A percentile compares a stretch with the other conserved stretches of the same genome.
phyloP scores from a whole-genome alignment of 2,888 invertebrate species.

The Drosophila lacicola region DNA sequence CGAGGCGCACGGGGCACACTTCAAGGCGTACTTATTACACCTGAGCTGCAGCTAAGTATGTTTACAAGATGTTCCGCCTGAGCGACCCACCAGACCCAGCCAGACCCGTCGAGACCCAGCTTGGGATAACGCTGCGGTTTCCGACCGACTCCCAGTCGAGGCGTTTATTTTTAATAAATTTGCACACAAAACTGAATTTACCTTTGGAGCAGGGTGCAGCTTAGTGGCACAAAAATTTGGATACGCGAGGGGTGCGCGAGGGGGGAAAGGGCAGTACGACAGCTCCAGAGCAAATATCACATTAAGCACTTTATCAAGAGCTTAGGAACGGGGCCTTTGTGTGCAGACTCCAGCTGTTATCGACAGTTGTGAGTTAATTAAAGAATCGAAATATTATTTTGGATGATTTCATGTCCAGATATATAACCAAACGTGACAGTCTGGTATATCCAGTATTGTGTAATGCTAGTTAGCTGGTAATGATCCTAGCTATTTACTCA shows the following conservation, averaged over 20 bases:
- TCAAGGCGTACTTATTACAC: slow-evolving; percentile 76
- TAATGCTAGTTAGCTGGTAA: neutral
- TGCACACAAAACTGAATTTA: slow-evolving; percentile 45
- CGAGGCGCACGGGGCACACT: slow-evolving; percentile 50
- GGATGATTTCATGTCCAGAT: neutral
- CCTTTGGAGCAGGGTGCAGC: neutral
- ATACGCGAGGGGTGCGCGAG: neutral
- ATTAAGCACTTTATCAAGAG: slow-evolving; percentile 10
- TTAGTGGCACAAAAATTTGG: slow-evolving; percentile 1
- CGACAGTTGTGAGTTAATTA: neutral
- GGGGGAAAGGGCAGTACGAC: neutral
- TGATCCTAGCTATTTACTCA: no score
- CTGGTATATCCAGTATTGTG: no score
- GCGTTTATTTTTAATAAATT: slow-evolving; percentile 75
- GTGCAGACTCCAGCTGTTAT: neutral
- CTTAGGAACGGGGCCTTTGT: neutral
- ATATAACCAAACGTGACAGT: no score
- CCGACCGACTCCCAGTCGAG: slow-evolving; percentile 6
- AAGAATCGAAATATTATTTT: neutral
- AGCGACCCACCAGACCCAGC: slow-evolving; percentile 33
- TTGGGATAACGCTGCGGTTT: slow-evolving; percentile 21
- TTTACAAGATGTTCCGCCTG: slow-evolving; percentile 75
- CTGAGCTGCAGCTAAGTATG: slow-evolving; percentile 80
- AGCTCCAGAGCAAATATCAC: slow-evolving; percentile 9
- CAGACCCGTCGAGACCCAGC: slow-evolving; percentile 10